These are phyloP conservation scores for Sebastes wilsoni DNA, from an alignment of 2,797 vertebrate genomes.

Conservation along the genomic window DNA sequence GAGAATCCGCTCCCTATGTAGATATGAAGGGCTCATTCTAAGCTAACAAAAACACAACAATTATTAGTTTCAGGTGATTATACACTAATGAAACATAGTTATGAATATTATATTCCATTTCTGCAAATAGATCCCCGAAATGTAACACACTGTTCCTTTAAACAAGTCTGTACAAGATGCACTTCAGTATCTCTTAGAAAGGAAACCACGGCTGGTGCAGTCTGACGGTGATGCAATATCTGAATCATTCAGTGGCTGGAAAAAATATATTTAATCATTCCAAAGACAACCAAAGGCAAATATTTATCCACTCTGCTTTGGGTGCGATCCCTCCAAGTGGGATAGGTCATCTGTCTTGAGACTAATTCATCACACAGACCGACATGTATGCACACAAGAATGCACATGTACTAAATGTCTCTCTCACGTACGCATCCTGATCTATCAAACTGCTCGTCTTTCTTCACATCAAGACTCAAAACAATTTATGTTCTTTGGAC, in stretches of 20 bases:
- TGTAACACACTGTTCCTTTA: too few relatives aligned
- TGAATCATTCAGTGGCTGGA: constrained; percentile 33
- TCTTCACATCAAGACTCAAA: not conserved
- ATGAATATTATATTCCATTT: too few relatives aligned
- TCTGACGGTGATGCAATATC: constrained; percentile 18
- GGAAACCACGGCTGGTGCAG: constrained; percentile 2
- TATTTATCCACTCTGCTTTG: constrained; percentile 51
- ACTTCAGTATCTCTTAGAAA: not conserved
- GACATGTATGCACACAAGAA: constrained; percentile 19
- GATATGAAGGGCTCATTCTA: too few relatives aligned
- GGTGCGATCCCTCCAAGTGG: constrained; percentile 29
- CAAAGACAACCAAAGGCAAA: constrained; percentile 55
- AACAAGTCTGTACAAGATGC: not conserved
- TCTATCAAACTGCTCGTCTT: not conserved
- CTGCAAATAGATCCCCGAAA: too few relatives aligned
- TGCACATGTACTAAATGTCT: not conserved
- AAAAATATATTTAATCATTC: constrained; percentile 55
- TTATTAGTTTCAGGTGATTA: too few relatives aligned
- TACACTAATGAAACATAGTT: too few relatives aligned
- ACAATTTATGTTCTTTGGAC: not conserved
- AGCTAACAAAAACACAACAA: too few relatives aligned
- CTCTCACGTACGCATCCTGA: not conserved
- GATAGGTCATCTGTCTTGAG: constrained; percentile 41
- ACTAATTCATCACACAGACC: constrained; percentile 55
- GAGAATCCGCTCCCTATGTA: too few relatives aligned